phyloP scores from a whole-genome alignment of 2,888 invertebrate genomes.

The Zhengitettix transpicula region DNA sequence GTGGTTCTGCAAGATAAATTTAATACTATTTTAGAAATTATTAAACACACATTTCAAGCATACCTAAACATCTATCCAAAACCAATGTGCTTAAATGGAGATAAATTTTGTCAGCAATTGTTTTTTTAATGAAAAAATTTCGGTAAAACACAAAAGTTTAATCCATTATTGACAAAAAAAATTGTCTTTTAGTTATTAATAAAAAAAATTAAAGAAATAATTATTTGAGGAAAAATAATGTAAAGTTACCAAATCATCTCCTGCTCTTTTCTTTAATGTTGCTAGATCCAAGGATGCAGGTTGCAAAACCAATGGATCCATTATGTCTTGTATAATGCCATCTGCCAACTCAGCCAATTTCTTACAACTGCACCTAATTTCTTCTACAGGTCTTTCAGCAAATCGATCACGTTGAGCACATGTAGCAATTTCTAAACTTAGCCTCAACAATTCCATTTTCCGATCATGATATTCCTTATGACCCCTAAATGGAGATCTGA shows the following conservation, averaged over 20 bases:
- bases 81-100: too few relatives aligned
- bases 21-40: too few relatives aligned
- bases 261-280: slow-evolving; percentile 64
- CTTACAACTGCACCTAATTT: slow-evolving; percentile 53
- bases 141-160: too few relatives aligned
- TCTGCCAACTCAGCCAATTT: slow-evolving; percentile 65
- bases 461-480: slow-evolving; percentile 52
- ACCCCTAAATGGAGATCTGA: slow-evolving; percentile 40
- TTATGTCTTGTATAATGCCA: slow-evolving; percentile 59
- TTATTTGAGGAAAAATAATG: neutral
- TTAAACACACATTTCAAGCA: too few relatives aligned
- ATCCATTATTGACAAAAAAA: neutral
- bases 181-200: neutral
- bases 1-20: too few relatives aligned
- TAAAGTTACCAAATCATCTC: slow-evolving; percentile 51
- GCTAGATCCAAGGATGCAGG: slow-evolving; percentile 82
- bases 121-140: too few relatives aligned
- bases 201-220: neutral
- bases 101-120: too few relatives aligned
- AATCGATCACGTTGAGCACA: slow-evolving; percentile 82
- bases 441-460: slow-evolving; percentile 53
- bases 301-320: slow-evolving; percentile 80
- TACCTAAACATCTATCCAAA: too few relatives aligned
- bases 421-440: slow-evolving; percentile 75
- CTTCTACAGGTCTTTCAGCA: slow-evolving; percentile 68